phyloP scores from a whole-genome alignment of 2,888 invertebrate species.

The Cryptus viduatorius region DNA sequence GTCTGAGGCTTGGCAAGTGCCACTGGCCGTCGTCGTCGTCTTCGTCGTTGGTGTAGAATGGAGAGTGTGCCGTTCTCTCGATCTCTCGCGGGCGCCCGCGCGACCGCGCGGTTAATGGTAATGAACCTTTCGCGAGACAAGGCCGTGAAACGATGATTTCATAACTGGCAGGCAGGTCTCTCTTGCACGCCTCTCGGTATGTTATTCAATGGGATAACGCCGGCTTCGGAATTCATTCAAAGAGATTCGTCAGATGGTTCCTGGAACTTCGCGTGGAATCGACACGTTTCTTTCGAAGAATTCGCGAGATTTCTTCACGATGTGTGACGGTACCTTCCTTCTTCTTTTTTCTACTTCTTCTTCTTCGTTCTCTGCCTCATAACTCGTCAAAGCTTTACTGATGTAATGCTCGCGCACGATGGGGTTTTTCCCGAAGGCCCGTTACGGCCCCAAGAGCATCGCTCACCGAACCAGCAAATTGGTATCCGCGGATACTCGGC shows the following conservation, averaged over 20 bases:
- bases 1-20: neutral
- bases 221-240: neutral
- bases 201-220: conserved; percentile 48
- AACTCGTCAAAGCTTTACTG: conserved; percentile 24
- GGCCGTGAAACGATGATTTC: conserved; percentile 82
- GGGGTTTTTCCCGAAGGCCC: conserved; percentile 46
- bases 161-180: conserved; percentile 72
- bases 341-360: neutral
- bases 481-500: conserved; percentile 48
- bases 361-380: neutral
- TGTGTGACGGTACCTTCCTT: neutral
- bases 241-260: neutral
- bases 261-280: neutral
- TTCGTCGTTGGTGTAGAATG: neutral
- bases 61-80: neutral
- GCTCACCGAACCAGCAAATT: conserved; percentile 63
- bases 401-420: conserved; percentile 1
- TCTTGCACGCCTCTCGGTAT: neutral
- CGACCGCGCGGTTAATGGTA: conserved; percentile 81
- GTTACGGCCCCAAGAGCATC: conserved; percentile 62
- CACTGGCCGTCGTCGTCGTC: neutral
- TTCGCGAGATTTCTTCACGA: conserved; percentile 40
- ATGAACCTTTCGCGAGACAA: conserved; percentile 84
- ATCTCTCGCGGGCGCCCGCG: conserved; percentile 70
- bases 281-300: conserved; percentile 36